Conservation (phyloP, 2,888 invertebrate genomes). For the Stenodema calcarata region DNA sequence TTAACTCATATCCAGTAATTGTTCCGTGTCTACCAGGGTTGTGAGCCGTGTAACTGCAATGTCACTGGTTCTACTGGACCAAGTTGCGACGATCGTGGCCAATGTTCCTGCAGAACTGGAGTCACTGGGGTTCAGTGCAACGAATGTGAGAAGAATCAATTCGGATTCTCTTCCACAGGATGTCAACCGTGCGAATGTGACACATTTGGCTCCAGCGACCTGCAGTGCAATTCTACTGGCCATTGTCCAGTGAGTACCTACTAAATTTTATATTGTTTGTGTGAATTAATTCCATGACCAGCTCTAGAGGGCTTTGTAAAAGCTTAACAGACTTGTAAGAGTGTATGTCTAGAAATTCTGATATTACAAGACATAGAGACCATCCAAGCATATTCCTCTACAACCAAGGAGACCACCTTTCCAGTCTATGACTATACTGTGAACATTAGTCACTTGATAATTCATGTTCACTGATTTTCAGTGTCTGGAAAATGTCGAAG, state of each 20-base stretch:
- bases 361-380: no score
- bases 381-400: no score
- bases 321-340: no score
- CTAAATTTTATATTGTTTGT: no score
- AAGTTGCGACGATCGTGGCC: constrained; percentile 80
- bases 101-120: constrained; percentile 88
- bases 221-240: constrained; percentile 86
- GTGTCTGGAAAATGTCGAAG: constrained; percentile 86
- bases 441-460: not conserved
- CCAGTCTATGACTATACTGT: not conserved
- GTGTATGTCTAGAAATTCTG: no score
- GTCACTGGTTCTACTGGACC: constrained; percentile 77
- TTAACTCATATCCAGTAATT: not conserved
- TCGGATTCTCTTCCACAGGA: constrained; percentile 81
- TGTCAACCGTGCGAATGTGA: constrained; percentile 90
- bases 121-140: constrained; percentile 74
- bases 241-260: constrained; percentile 78
- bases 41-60: constrained; percentile 88
- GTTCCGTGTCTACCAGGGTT: constrained; percentile 66
- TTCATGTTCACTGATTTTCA: constrained; percentile 51
- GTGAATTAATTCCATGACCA: no score
- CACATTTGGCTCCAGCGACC: constrained; percentile 82
- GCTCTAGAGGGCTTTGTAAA: no score
- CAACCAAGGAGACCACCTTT: no score
- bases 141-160: constrained; percentile 70